Evolutionary conservation across 2,888 invertebrate species (phyloP).

Genomic region (Heliconius aoede): DNA sequence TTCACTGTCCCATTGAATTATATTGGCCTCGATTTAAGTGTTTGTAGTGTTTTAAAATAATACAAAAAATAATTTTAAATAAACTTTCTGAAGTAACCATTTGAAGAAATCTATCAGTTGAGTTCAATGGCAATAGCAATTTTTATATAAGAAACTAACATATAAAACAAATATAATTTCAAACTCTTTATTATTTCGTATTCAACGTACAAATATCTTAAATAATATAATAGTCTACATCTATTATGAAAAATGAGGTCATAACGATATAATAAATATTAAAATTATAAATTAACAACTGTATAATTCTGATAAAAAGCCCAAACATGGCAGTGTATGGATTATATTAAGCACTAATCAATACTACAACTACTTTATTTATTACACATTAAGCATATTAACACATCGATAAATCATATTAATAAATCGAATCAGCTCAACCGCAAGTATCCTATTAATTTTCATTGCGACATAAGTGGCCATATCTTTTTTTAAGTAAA

Average conservation of each 20-base stretch:
- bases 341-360: constrained; percentile 21
- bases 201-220: constrained; percentile 29
- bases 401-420: too few relatives aligned
- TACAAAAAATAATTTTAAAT: too few relatives aligned
- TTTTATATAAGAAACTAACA: background rate
- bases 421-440: too few relatives aligned
- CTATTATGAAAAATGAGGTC: constrained; percentile 25
- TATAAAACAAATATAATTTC: constrained; percentile 4
- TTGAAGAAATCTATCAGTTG: too few relatives aligned
- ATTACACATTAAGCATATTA: background rate
- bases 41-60: too few relatives aligned
- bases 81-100: too few relatives aligned
- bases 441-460: too few relatives aligned
- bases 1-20: too few relatives aligned
- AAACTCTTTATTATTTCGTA: constrained; percentile 27
- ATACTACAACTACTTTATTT: constrained; percentile 6
- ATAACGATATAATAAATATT: constrained; percentile 38
- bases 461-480: too few relatives aligned
- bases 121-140: background rate
- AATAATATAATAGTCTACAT: constrained; percentile 23
- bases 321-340: constrained; percentile 41
- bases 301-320: constrained; percentile 41
- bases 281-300: constrained; percentile 36
- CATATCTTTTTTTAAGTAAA: too few relatives aligned
- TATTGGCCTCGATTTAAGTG: too few relatives aligned